Conservation (phyloP, 1,140 invertebrate species). For the Theocolax elegans region DNA sequence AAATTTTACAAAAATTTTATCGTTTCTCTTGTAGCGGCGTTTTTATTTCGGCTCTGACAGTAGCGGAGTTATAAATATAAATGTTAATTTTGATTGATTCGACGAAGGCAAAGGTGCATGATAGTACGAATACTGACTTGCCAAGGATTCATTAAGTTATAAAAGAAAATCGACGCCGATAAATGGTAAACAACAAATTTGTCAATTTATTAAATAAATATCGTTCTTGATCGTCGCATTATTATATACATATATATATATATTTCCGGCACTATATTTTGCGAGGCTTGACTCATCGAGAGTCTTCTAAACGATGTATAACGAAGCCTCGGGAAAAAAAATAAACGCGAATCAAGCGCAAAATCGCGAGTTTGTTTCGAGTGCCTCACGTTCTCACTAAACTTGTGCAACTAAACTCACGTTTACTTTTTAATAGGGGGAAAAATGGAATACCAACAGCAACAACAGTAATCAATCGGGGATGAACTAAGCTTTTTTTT, state of each 20-base stretch:
- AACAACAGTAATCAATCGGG: slow-evolving; percentile 7
- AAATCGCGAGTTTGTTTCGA: too few relatives aligned
- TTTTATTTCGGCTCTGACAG: too few relatives aligned
- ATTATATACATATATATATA: too few relatives aligned
- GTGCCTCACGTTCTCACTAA: slow-evolving; percentile 7
- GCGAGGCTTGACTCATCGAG: not conserved
- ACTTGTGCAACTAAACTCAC: slow-evolving; percentile 17
- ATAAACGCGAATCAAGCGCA: slow-evolving; percentile 2
- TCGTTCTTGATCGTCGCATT: slow-evolving; percentile 16
- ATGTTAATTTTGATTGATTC: too few relatives aligned
- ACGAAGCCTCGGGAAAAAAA: slow-evolving; percentile 2
- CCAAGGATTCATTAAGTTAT: not conserved
- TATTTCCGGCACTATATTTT: slow-evolving; percentile 16
- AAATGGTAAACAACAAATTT: slow-evolving; percentile 7
- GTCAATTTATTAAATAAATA: slow-evolving; percentile 24
- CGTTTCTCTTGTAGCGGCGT: too few relatives aligned
- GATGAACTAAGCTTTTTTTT: slow-evolving; percentile 13
- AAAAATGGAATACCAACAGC: too few relatives aligned
- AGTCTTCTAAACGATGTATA: slow-evolving; percentile 1
- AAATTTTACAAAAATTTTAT: too few relatives aligned
- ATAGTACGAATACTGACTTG: too few relatives aligned
- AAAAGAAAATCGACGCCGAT: not conserved
- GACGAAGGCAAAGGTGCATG: too few relatives aligned
- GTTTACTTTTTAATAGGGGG: slow-evolving; percentile 29
- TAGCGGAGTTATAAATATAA: too few relatives aligned